These are phyloP conservation scores for roundworm (Caenorhabditis elegans) DNA, from an alignment of 1,140 invertebrate genomes.

Conservation along the genomic window WBcel235 BX284605.5:11403001-11403500, in stretches of 20 bases:
- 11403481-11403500: background rate
- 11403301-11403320: slow-evolving; percentile 10
- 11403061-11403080: too few relatives aligned
- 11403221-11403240: slow-evolving; percentile 29
- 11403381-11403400: background rate
- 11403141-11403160: background rate
- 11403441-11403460: background rate
- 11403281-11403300: background rate
- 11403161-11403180: background rate
- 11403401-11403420: background rate
- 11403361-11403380: slow-evolving; percentile 1
- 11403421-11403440: background rate
- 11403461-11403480: background rate
- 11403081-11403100: too few relatives aligned
- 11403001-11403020: too few relatives aligned
- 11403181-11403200: background rate
- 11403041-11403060: too few relatives aligned
- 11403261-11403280: background rate
- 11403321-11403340: background rate
- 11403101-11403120: too few relatives aligned
- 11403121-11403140: too few relatives aligned
- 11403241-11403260: slow-evolving; percentile 5
- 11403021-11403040: too few relatives aligned
- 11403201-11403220: slow-evolving; percentile 20
- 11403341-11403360: background rate